Percentiles rank a stretch among this genome's conserved stretches.
These are phyloP conservation scores for Mastomys natalensis DNA, from an alignment of 2,113 vertebrate species.

Conservation along the genomic window DNA sequence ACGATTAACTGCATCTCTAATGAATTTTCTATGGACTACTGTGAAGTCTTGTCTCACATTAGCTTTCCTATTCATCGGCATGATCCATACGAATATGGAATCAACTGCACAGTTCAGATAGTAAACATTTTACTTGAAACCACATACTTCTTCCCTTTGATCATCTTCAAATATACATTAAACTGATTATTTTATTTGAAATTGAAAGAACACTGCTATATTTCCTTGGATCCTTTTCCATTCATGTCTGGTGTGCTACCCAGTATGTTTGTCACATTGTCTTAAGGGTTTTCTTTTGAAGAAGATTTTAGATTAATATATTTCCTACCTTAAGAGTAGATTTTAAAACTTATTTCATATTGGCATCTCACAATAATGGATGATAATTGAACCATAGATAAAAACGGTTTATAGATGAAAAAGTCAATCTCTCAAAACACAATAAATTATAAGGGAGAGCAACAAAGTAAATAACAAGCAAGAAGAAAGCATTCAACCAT, in stretches of 20 bases:
- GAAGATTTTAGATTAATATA: slow-evolving; percentile 1
- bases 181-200: slow-evolving; percentile 64
- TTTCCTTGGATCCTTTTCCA: slow-evolving; percentile 14
- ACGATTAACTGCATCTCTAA: neutral
- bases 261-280: slow-evolving; percentile 44
- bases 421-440: slow-evolving; percentile 57
- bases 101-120: slow-evolving; percentile 24
- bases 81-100: slow-evolving; percentile 9
- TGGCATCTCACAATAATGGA: slow-evolving; percentile 55
- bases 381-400: slow-evolving; percentile 76
- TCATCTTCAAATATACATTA: slow-evolving; percentile 45
- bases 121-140: slow-evolving; percentile 1
- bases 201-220: slow-evolving; percentile 13
- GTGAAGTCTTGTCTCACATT: slow-evolving; percentile 3
- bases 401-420: slow-evolving; percentile 77
- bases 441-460: slow-evolving; percentile 70
- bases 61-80: neutral
- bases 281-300: neutral
- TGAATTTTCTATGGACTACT: slow-evolving; percentile 28
- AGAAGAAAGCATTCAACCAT: neutral
- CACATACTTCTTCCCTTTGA: neutral
- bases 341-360: slow-evolving; percentile 31
- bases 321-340: neutral
- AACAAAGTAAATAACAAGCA: neutral
- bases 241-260: slow-evolving; percentile 53